Percentiles rank a stretch among this genome's conserved stretches.
These are phyloP conservation scores for Cygnus olor DNA, from an alignment of 2,797 vertebrate species.

Conservation along the genomic window DNA sequence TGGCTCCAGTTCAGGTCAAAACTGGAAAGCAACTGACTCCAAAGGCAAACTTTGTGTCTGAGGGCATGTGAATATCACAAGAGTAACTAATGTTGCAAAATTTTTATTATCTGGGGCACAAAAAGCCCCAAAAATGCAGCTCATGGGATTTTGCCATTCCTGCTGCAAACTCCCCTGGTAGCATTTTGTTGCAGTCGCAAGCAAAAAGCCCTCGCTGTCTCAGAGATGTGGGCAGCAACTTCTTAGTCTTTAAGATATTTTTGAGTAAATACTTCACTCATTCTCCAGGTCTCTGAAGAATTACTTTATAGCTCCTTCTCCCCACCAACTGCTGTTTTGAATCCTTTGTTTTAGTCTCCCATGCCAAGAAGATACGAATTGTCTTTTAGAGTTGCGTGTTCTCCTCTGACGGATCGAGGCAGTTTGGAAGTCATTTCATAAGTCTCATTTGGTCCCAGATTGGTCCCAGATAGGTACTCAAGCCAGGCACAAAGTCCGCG, in stretches of 20 bases:
- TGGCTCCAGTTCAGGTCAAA: not conserved
- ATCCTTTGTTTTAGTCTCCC: not conserved
- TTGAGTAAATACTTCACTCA: not conserved
- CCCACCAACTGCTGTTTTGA: not conserved
- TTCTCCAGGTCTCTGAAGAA: not conserved
- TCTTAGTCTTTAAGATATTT: not conserved
- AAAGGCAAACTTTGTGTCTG: not conserved
- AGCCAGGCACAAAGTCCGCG: rapidly evolving
- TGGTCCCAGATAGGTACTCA: not conserved
- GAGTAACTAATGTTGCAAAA: not conserved
- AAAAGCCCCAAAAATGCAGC: not conserved
- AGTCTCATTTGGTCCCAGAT: not conserved
- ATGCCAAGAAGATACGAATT: not conserved
- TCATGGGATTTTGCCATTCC: not conserved
- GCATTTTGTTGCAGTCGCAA: not conserved
- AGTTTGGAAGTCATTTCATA: not conserved
- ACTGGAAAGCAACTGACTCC: not conserved
- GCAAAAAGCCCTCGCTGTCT: not conserved
- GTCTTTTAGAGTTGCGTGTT: not conserved
- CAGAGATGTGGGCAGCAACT: not conserved
- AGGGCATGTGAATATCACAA: not conserved
- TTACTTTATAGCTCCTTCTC: not conserved
- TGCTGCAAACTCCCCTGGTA: not conserved
- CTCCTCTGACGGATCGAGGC: not conserved
- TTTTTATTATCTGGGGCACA: not conserved